A percentile compares a stretch with the other conserved stretches of the same genome.
These are phyloP conservation scores for Carapus acus DNA, from an alignment of 2,797 vertebrate genomes.

Conservation along the genomic window DNA sequence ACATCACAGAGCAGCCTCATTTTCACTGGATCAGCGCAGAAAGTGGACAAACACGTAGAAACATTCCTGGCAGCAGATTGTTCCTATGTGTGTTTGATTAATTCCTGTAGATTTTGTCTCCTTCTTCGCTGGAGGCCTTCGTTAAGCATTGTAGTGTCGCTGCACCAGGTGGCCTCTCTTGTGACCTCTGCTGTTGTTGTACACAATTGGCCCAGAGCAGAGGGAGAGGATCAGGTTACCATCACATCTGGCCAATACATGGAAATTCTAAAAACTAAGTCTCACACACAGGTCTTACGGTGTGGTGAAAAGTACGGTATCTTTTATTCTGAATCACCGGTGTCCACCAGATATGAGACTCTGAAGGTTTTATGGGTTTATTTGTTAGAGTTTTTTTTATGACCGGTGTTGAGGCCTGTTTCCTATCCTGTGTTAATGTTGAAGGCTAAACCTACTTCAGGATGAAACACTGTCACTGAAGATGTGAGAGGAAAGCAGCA, in stretches of 20 bases:
- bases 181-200: slow-evolving; percentile 28
- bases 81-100: slow-evolving; percentile 13
- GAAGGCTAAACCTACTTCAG: no score
- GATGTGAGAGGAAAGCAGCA: no score
- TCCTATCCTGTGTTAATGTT: no score
- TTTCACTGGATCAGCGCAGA: slow-evolving; percentile 1
- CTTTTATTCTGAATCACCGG: no score
- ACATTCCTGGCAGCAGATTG: slow-evolving; percentile 17
- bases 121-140: background rate
- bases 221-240: slow-evolving; percentile 39
- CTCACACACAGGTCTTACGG: no score
- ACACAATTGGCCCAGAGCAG: slow-evolving; percentile 26
- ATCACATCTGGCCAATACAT: slow-evolving; percentile 32
- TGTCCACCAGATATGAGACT: no score
- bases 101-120: background rate
- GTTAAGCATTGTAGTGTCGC: background rate
- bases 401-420: no score
- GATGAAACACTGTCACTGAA: no score
- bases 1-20: background rate
- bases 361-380: no score
- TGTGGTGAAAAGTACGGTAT: no score
- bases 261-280: slow-evolving; percentile 8
- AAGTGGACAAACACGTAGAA: background rate
- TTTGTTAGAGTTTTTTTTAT: no score
- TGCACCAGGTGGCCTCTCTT: slow-evolving; percentile 5